Conservation (phyloP, 2,113 vertebrate species). For the Recurvirostra avosetta region DNA sequence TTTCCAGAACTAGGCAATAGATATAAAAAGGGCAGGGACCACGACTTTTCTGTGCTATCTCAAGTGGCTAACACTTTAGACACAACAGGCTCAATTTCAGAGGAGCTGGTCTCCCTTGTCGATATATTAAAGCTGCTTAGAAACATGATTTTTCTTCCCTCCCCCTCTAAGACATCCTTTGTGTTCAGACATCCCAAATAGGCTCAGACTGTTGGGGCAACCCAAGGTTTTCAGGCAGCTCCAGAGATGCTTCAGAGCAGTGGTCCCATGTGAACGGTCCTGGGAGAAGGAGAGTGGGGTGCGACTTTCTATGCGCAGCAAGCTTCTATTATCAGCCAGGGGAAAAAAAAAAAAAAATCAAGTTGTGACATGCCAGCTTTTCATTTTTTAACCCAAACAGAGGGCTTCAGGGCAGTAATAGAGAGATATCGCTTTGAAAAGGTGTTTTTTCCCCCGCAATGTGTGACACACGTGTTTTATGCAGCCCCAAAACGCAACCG, state of each 20-base stretch:
- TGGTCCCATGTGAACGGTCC: background rate
- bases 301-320: background rate
- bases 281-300: background rate
- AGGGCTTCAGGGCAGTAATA: background rate
- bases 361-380: background rate
- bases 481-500: accelerated
- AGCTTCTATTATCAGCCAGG: background rate
- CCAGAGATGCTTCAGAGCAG: background rate
- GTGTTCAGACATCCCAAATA: background rate
- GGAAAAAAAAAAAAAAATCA: background rate
- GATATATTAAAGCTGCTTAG: background rate
- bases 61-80: conserved; percentile 49
- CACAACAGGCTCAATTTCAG: background rate
- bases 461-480: background rate
- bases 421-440: accelerated
- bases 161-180: background rate
- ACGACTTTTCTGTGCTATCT: conserved; percentile 37
- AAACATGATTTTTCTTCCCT: background rate
- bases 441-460: accelerated
- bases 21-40: conserved; percentile 61
- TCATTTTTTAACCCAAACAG: background rate
- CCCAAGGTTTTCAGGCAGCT: background rate
- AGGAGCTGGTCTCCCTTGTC: background rate
- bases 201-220: background rate
- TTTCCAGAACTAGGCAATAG: conserved; percentile 62